These are phyloP conservation scores for Mythimna loreyi DNA, from an alignment of 2,888 invertebrate genomes.

Conservation along the genomic window DNA sequence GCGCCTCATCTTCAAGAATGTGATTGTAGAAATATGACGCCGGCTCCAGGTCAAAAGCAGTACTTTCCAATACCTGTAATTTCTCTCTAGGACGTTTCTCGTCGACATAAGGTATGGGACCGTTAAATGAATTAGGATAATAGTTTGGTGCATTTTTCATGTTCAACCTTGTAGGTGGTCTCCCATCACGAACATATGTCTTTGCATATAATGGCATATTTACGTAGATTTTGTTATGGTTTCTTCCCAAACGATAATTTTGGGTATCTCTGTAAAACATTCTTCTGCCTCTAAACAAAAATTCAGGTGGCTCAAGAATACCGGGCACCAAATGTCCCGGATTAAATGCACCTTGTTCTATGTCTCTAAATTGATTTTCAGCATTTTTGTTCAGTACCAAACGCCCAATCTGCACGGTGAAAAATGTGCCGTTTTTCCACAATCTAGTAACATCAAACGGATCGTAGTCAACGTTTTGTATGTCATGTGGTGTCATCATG, in stretches of 20 bases:
- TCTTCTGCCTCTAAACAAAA: slow-evolving; percentile 87
- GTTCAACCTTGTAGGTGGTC: slow-evolving; percentile 65
- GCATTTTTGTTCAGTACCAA: slow-evolving; percentile 87
- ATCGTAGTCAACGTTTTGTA: slow-evolving; percentile 78
- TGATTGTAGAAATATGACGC: slow-evolving; percentile 93
- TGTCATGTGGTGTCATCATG: slow-evolving; percentile 80
- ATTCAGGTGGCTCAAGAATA: slow-evolving; percentile 88
- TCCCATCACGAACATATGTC: slow-evolving; percentile 69
- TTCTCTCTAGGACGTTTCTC: slow-evolving; percentile 58
- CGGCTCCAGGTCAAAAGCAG: slow-evolving; percentile 86
- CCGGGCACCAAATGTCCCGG: slow-evolving; percentile 79
- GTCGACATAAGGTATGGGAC: slow-evolving; percentile 70
- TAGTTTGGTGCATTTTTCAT: slow-evolving; percentile 69
- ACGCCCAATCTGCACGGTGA: slow-evolving; percentile 86
- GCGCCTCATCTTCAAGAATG: slow-evolving; percentile 89
- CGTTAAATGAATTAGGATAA: slow-evolving; percentile 72
- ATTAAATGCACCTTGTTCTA: slow-evolving; percentile 89
- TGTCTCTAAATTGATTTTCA: slow-evolving; percentile 86
- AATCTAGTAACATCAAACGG: slow-evolving; percentile 86
- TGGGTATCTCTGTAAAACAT: slow-evolving; percentile 91
- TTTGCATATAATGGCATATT: slow-evolving; percentile 66
- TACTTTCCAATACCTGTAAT: slow-evolving; percentile 60
- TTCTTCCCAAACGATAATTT: slow-evolving; percentile 70
- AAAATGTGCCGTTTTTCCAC: slow-evolving; percentile 85
- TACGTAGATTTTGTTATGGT: slow-evolving; percentile 68